Conservation (phyloP, 2,888 invertebrate genomes). For the Archips crataeganus region DNA sequence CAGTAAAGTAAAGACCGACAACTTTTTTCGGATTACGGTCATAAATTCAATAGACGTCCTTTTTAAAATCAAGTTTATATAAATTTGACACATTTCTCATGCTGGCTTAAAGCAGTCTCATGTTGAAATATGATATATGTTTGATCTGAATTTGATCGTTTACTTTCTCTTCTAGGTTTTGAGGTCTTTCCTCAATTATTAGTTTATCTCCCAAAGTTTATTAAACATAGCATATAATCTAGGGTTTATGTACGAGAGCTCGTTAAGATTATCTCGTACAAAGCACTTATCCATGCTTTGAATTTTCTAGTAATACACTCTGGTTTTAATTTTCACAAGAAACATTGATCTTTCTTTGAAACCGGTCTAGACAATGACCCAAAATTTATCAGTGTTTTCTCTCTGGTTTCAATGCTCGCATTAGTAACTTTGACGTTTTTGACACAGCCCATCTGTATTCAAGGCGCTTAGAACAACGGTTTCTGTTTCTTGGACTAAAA, state of each 20-base stretch:
- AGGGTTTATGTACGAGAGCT: neutral
- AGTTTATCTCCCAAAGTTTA: neutral
- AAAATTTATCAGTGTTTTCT: slow-evolving; percentile 3
- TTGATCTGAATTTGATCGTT: slow-evolving; percentile 27
- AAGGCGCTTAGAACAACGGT: slow-evolving; percentile 19
- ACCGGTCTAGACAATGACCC: slow-evolving; percentile 20
- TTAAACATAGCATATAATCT: no score
- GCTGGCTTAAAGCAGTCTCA: neutral
- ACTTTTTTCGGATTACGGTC: neutral
- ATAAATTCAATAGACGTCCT: neutral
- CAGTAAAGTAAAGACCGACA: neutral
- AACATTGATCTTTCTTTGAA: slow-evolving; percentile 19
- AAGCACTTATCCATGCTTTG: no score
- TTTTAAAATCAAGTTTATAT: slow-evolving; percentile 7
- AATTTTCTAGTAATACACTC: neutral
- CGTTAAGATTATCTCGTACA: neutral
- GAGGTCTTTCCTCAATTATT: slow-evolving; percentile 17
- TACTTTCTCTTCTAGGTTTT: slow-evolving; percentile 29
- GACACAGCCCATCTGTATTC: slow-evolving; percentile 32
- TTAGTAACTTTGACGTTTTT: slow-evolving; percentile 33
- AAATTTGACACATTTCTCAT: slow-evolving; percentile 11
- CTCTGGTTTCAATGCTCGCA: slow-evolving; percentile 11
- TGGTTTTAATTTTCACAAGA: neutral
- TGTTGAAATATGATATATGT: slow-evolving; percentile 25
- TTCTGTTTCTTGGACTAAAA: slow-evolving; percentile 25